These are phyloP conservation scores for Rhinogobius similis DNA, from an alignment of 2,113 vertebrate species.

Conservation along the genomic window DNA sequence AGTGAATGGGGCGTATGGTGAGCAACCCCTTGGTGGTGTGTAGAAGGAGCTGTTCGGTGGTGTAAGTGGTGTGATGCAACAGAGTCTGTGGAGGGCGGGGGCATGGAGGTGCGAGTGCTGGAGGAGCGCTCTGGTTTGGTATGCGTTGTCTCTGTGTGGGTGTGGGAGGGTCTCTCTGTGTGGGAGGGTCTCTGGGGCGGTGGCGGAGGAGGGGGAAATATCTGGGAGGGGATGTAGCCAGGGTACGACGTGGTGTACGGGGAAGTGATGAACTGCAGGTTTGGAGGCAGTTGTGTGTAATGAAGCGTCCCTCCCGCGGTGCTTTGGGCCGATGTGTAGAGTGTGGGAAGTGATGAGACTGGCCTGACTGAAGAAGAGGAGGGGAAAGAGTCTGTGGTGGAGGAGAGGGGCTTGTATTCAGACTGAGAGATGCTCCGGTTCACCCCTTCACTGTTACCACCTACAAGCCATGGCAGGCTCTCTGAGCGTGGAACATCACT, in stretches of 20 bases:
- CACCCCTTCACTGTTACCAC: constrained; percentile 74
- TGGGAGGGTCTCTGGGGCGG: constrained; percentile 80
- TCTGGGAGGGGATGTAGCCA: constrained; percentile 88
- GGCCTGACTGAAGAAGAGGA: constrained; percentile 63
- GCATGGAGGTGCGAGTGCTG: constrained; percentile 76
- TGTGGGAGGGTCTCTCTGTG: constrained; percentile 59
- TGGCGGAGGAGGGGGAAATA: constrained; percentile 88
- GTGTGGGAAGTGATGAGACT: constrained; percentile 83
- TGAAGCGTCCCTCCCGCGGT: constrained; percentile 81
- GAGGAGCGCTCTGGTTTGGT: constrained; percentile 81
- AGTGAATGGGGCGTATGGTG: constrained; percentile 80
- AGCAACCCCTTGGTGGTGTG: constrained; percentile 74
- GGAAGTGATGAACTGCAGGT: constrained; percentile 91
- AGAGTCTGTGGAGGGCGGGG: constrained; percentile 80
- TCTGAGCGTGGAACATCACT: constrained; percentile 87
- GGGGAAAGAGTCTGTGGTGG: constrained; percentile 66
- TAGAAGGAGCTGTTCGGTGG: constrained; percentile 81
- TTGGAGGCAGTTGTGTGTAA: constrained; percentile 89
- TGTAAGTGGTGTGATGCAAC: constrained; percentile 76
- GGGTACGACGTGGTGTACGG: constrained; percentile 88
- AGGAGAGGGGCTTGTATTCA: constrained; percentile 83
- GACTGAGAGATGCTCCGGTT: constrained; percentile 71
- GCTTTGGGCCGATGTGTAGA: constrained; percentile 86
- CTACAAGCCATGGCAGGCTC: constrained; percentile 88
- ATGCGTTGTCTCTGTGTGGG: constrained; percentile 77